Percentiles rank a stretch among this genome's conserved stretches.
Evolutionary conservation across 1,140 invertebrate genomes (phyloP).

Genomic region (Thaumetopoea pityocampa): DNA sequence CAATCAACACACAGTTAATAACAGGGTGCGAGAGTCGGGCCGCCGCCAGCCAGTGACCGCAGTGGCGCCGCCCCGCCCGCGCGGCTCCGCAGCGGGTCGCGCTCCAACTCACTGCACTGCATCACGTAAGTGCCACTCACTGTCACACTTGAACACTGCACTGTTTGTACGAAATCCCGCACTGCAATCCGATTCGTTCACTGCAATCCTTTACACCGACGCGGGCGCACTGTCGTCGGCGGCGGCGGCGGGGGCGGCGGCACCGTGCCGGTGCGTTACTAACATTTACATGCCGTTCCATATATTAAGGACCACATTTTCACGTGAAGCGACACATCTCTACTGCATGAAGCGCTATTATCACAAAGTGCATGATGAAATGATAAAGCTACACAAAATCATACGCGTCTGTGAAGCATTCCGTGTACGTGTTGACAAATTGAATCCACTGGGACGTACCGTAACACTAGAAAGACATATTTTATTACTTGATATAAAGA

Average conservation of each 20-base stretch:
- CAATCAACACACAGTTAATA: slow-evolving; percentile 59
- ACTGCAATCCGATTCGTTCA: slow-evolving; percentile 70
- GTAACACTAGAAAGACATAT: too few relatives aligned
- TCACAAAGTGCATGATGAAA: background rate
- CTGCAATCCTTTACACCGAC: slow-evolving; percentile 61
- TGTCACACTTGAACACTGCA: slow-evolving; percentile 60
- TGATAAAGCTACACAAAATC: background rate
- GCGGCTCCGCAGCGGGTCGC: slow-evolving; percentile 1
- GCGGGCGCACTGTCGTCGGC: slow-evolving; percentile 33
- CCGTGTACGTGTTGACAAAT: too few relatives aligned
- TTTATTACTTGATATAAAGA: too few relatives aligned
- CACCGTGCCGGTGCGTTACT: slow-evolving; percentile 12
- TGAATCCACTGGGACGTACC: too few relatives aligned
- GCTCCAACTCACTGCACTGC: slow-evolving; percentile 51
- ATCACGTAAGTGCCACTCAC: slow-evolving; percentile 43
- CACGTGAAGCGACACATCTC: too few relatives aligned
- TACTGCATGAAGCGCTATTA: slow-evolving; percentile 7
- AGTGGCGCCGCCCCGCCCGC: slow-evolving; percentile 22
- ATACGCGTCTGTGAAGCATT: slow-evolving; percentile 1
- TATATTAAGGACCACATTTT: too few relatives aligned
- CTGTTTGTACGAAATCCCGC: slow-evolving; percentile 47
- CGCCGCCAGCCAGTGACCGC: slow-evolving; percentile 72
- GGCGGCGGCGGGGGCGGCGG: slow-evolving; percentile 57
- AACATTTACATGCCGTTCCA: slow-evolving; percentile 12
- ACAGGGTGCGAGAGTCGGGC: slow-evolving; percentile 63